Base-by-base conservation (phyloP, 2,888 invertebrate species). In the Protophormia terraenovae region DNA sequence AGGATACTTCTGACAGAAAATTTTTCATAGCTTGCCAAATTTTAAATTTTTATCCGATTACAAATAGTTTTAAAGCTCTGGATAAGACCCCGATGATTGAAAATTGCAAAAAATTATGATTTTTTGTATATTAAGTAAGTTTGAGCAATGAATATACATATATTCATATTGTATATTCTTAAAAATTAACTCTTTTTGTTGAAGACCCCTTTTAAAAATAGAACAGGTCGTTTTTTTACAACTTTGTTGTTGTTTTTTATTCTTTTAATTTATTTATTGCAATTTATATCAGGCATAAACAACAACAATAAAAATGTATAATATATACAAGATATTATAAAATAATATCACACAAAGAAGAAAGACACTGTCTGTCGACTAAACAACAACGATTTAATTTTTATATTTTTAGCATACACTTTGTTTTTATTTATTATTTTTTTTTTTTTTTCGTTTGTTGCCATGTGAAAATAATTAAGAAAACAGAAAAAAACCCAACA, bases 361-460 rank as follows among this genome's bases (percentile, higher is more conserved):
- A 22, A 50, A 71, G 29, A 22, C 35, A 35, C 22, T 58, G 60
- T 62, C n/a, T 69, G 60, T n/a, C n/a, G n/a, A n/a, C n/a, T n/a
- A n/a, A n/a, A 78, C 50, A 8, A 38, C 78, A 60, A 62, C 38
- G 29, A 60, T 12, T 47, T 47, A 7, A 27, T 38, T 38, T 71
- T 60, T 47, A 41, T 47, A 24, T 55, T 38, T 53, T 19, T 67
- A 4, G 41, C n/a, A 62, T 14, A n/a, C n/a, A n/a, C n/a, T n/a
- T n/a, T n/a, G n/a, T n/a, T n/a, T n/a, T n/a, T n/a, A n/a, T n/a
- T n/a, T n/a, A n/a, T n/a, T n/a, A n/a, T n/a, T n/a, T n/a, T n/a
- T n/a, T n/a, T n/a, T n/a, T n/a, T n/a, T n/a, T n/a, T 64, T 53
- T 64, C 7, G 53, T 53, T 62, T 79, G 71, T 79, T 72, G 79